Conservation (phyloP, 2,113 vertebrate species). For the Riparia riparia region DNA sequence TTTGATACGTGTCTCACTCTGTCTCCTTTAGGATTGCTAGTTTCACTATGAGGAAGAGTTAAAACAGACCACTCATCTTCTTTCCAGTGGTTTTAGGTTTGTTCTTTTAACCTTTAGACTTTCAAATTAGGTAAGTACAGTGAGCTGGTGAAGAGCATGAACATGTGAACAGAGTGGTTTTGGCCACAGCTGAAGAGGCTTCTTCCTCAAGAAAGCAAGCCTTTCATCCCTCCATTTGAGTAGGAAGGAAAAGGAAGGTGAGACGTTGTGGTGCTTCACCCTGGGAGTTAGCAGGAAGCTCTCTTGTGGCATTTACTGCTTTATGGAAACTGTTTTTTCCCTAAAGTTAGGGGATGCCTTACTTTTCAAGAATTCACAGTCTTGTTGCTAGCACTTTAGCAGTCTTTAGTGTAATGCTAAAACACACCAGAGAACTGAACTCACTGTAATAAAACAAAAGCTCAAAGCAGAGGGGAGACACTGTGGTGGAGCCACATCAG, state of each 20-base stretch:
- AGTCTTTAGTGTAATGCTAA: background rate
- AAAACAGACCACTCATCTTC: background rate
- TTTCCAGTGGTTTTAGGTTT: background rate
- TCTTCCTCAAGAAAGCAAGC: conserved; percentile 21
- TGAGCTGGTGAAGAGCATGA: background rate
- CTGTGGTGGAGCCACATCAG: background rate
- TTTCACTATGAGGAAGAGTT: background rate
- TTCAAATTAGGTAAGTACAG: background rate
- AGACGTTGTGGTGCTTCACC: accelerated
- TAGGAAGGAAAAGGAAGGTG: background rate
- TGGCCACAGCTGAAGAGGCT: background rate
- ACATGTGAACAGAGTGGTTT: conserved; percentile 25
- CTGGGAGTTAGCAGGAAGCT: background rate
- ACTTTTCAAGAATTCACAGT: background rate
- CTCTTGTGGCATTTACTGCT: background rate
- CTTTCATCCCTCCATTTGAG: background rate
- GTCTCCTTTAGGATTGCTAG: background rate
- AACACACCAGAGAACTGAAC: background rate
- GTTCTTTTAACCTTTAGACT: conserved; percentile 14
- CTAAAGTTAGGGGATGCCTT: background rate
- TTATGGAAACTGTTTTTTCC: background rate
- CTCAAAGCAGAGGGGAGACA: background rate
- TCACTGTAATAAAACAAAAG: background rate
- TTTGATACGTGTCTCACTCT: background rate
- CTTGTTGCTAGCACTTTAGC: background rate